Base-by-base conservation (phyloP, 2,888 invertebrate genomes). In the Ommatoiulus sabulosus region DNA sequence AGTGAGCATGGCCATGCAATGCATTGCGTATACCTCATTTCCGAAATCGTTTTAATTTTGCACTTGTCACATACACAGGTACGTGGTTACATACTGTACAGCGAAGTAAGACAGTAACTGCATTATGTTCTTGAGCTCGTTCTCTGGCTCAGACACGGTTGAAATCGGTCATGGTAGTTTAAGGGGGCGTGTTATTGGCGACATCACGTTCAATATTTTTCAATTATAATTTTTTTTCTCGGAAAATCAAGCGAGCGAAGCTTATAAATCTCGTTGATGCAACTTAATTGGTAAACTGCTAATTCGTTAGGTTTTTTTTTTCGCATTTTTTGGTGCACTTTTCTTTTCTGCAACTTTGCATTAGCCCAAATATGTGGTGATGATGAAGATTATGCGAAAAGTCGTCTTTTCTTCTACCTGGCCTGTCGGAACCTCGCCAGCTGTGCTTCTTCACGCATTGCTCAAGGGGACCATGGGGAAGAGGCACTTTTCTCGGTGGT, bases 371-470 rank as follows among this genome's bases (percentile, higher is more conserved):
- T 80, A 80, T 80, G 80, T 80, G 80, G 80, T 80, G 80, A 80
- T 80, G 80, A 80, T 80, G 80, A 80, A 80, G 80, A 80, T 80
- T 80, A 80, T 80, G 80, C 80, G 24, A 35, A 80, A 80, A 80
- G 80, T 80, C 80, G 80, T 80, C 80, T 80, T 80, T 80, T 80
- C 80, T 80, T 80, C 80, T 80, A 80, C 80, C 80, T 80, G 80
- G 80, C 80, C 24, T 80, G 80, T 80, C 80, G 24, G 80, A 80
- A 80, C 80, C 80, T 80, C 80, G 24, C 80, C 80, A 80, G 80
- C 80, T 80, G 80, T 35, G 80, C 80, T 80, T 35, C 80, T 80
- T 80, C 80, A 80, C 80, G 80, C 80, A 80, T 80, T 80, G 80
- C 80, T 80, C 80, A 80, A 80, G 80, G 80, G 80, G 80, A 8